Evolutionary conservation across 2,888 invertebrate genomes (phyloP).

Genomic region (Noctua janthe): DNA sequence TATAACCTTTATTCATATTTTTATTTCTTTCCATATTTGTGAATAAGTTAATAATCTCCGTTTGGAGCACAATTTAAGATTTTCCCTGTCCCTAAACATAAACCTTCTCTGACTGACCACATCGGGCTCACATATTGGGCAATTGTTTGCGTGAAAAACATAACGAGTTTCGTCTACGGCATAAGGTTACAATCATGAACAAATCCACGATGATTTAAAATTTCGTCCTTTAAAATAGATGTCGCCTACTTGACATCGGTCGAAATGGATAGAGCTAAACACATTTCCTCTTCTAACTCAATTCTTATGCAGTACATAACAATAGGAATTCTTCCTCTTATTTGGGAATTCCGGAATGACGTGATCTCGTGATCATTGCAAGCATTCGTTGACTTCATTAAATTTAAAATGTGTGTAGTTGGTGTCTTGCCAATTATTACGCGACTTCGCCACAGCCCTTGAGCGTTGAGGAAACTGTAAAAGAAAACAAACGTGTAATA

Average conservation of each 20-base stretch:
- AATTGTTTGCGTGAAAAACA: background rate
- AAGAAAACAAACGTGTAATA: slow-evolving; percentile 19
- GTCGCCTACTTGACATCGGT: background rate
- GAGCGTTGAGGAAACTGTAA: slow-evolving; percentile 38
- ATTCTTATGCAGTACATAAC: background rate
- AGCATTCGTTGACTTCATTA: slow-evolving; percentile 26
- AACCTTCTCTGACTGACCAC: background rate
- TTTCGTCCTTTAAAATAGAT: too few species aligned
- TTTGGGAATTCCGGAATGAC: background rate
- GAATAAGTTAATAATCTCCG: background rate
- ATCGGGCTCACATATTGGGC: background rate
- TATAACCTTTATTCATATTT: slow-evolving; percentile 4
- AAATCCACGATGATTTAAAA: background rate
- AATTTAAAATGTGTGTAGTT: slow-evolving; percentile 29
- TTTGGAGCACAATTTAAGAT: background rate
- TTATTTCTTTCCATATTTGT: slow-evolving; percentile 10
- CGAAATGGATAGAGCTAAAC: background rate
- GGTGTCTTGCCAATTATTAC: slow-evolving; percentile 46
- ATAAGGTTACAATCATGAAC: background rate
- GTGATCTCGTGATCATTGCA: slow-evolving; percentile 7
- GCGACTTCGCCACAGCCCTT: slow-evolving; percentile 21
- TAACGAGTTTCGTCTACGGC: background rate
- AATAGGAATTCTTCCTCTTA: background rate
- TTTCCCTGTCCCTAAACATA: background rate
- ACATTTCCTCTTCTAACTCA: background rate